Conservation (phyloP, 2,113 vertebrate species). For the Microtus ochrogaster region DNA sequence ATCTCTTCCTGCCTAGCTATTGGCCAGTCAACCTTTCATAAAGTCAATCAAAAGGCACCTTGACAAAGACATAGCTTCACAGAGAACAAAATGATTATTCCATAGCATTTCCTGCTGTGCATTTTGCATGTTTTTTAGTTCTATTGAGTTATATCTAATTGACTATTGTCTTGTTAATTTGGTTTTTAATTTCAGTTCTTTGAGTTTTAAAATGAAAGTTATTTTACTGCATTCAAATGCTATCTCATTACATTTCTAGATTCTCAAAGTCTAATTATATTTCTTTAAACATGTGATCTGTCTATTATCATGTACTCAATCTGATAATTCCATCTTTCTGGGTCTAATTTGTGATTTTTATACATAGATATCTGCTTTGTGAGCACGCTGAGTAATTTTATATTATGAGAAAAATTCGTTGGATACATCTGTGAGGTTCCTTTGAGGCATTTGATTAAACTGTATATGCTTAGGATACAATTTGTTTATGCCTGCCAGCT, state of each 20-base stretch:
- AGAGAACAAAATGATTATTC: neutral
- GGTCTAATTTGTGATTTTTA: neutral
- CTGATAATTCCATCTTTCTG: neutral
- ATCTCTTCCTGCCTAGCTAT: neutral
- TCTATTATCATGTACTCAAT: neutral
- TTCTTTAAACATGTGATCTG: neutral
- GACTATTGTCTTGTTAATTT: neutral
- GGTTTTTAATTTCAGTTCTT: conserved; percentile 27
- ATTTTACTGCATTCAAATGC: conserved; percentile 25
- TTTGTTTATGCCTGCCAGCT: neutral
- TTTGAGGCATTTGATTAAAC: neutral
- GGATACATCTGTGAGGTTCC: neutral
- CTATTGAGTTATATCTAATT: neutral
- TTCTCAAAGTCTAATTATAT: neutral
- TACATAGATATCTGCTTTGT: neutral
- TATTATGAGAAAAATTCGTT: neutral
- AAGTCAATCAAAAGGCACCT: neutral
- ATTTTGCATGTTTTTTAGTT: neutral
- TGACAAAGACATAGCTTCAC: neutral
- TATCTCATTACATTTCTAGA: neutral
- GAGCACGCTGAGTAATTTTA: neutral
- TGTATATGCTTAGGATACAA: neutral
- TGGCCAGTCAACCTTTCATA: neutral
- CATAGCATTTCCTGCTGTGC: neutral
- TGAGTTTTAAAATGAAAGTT: neutral